Base-by-base conservation (phyloP, 2,888 invertebrate genomes). In the Limenitis camilla region DNA sequence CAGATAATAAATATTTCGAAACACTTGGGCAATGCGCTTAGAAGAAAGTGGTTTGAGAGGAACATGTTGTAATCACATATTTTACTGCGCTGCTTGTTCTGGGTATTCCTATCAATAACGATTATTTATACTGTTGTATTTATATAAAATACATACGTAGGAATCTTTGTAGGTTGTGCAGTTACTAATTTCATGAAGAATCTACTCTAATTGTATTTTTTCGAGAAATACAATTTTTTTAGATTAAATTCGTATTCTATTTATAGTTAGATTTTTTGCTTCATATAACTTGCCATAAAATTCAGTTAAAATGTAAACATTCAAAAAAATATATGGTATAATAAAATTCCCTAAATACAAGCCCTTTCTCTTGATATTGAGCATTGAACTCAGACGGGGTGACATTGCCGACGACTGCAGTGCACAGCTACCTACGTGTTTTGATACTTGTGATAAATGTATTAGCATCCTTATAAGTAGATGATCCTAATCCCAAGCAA, bases 321-420 rank as follows among this genome's bases (percentile, higher is more conserved):
- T 40, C 45, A n/a, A 33, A 56, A 54, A 49, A n/a, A 33, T 47
- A 32, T 49, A 56, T 40, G 45, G 56, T 60, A 58, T 55, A 65
- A 59, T 67, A 64, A 63, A 64, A 63, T 61, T 66, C 61, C 64
- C 61, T 52, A 61, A 65, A 61, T 63, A 67, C 63, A 64, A 77
- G 70, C 74, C 76, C 81, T 80, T 80, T 81, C 81, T 78, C 77
- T 70, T 64, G 67, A 65, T 66, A 69, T 64, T 67, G 71, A 69
- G 62, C 69, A 67, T 85, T 87, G 85, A 87, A 83, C 85, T 72
- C 83, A 67, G 61, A 53, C 76, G 71, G 78, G 85, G 84, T 87
- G 86, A 87, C 86, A 85, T 87, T 87, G 86, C 77, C 60, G 62
- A 66, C 66, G 65, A 59, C 64, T 67, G 61, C 61, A 61, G 56